A percentile compares a stretch with the other conserved stretches of the same genome.
These are phyloP conservation scores for Hypena proboscidalis DNA, from an alignment of 2,888 invertebrate species.

Conservation along the genomic window DNA sequence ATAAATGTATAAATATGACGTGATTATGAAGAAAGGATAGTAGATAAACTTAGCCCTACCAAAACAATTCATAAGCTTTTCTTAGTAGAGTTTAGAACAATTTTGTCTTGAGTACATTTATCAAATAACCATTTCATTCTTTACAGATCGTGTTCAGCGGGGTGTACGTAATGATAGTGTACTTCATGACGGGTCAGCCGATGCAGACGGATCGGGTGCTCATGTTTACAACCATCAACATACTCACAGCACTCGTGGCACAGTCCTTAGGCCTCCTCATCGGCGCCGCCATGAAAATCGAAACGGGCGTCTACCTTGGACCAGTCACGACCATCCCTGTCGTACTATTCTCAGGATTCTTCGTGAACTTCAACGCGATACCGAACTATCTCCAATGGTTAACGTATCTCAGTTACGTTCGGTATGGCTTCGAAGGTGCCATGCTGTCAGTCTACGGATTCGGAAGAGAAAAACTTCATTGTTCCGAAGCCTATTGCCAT, in stretches of 20 bases:
- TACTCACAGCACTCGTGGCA: slow-evolving; percentile 95
- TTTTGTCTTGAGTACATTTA: too few relatives aligned
- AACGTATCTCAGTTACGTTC: slow-evolving; percentile 94
- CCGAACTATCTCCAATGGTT: slow-evolving; percentile 95
- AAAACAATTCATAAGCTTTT: too few relatives aligned
- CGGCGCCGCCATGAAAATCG: slow-evolving; percentile 95
- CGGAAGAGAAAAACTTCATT: slow-evolving; percentile 92
- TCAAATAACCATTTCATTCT: too few relatives aligned
- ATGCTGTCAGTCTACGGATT: slow-evolving; percentile 97
- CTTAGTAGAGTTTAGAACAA: too few relatives aligned
- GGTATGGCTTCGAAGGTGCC: slow-evolving; percentile 96
- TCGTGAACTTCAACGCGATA: slow-evolving; percentile 96
- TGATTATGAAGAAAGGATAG: too few relatives aligned
- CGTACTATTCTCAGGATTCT: slow-evolving; percentile 97
- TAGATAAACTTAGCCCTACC: too few relatives aligned
- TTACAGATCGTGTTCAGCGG: slow-evolving; percentile 93
- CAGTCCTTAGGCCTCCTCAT: slow-evolving; percentile 97
- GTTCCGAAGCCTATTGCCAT: slow-evolving; percentile 93
- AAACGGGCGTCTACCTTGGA: slow-evolving; percentile 91
- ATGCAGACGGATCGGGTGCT: slow-evolving; percentile 92
- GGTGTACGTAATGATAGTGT: slow-evolving; percentile 95
- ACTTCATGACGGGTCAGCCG: slow-evolving; percentile 98
- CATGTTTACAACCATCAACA: slow-evolving; percentile 90
- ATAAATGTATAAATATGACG: too few relatives aligned
- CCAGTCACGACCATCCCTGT: slow-evolving; percentile 97